A percentile compares a stretch with the other conserved stretches of the same genome.
These are phyloP conservation scores for Spea hammondii DNA, from an alignment of 2,797 vertebrate species.

Conservation along the genomic window DNA sequence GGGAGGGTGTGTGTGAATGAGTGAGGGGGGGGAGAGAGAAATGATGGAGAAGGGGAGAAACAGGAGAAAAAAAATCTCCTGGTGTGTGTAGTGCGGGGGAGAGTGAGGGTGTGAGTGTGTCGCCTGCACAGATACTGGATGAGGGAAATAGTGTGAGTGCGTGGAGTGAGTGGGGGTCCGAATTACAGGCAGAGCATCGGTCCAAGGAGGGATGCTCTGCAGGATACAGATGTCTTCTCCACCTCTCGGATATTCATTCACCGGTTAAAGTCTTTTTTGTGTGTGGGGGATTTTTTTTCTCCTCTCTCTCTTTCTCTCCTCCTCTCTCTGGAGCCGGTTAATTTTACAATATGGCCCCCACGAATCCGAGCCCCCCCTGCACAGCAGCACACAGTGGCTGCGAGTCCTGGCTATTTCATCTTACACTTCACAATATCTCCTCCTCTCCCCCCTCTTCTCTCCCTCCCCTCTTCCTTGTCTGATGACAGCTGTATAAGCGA, in stretches of 20 bases:
- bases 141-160: slow-evolving; percentile 4
- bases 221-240: slow-evolving; percentile 45
- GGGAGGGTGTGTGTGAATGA: slow-evolving; percentile 48
- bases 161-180: not conserved
- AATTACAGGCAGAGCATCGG: slow-evolving; percentile 38
- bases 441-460: slow-evolving; percentile 53
- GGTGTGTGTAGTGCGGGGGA: not conserved
- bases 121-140: slow-evolving; percentile 7
- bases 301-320: slow-evolving; percentile 37
- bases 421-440: slow-evolving; percentile 52
- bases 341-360: slow-evolving; percentile 48
- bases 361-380: slow-evolving; percentile 28
- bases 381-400: slow-evolving; percentile 20
- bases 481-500: slow-evolving; percentile 62
- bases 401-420: slow-evolving; percentile 50
- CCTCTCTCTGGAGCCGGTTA: slow-evolving; percentile 45
- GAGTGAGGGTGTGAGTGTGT: slow-evolving; percentile 19
- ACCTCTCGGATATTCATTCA: slow-evolving; percentile 47
- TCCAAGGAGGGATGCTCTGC: slow-evolving; percentile 46
- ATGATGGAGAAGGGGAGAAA: slow-evolving; percentile 37
- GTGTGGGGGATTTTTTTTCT: slow-evolving; percentile 26
- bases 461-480: slow-evolving; percentile 55
- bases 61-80: slow-evolving; percentile 15
- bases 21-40: slow-evolving; percentile 25
- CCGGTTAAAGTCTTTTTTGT: slow-evolving; percentile 34